A percentile compares a stretch with the other conserved stretches of the same genome.
These are phyloP conservation scores for Sminthurinus aureus DNA, from an alignment of 2,888 invertebrate genomes.

Conservation along the genomic window DNA sequence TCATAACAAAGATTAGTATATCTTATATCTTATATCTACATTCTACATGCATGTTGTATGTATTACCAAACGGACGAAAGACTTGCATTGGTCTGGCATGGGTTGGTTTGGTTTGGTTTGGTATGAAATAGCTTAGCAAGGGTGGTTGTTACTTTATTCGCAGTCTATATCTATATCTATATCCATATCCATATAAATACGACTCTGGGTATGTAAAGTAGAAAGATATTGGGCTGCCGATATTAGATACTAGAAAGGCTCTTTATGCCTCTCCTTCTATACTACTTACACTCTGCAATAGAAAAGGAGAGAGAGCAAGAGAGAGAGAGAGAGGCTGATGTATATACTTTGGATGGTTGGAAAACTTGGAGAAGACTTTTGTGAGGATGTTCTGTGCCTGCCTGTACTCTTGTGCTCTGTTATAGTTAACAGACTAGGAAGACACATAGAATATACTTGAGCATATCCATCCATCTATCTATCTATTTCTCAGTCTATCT, in stretches of 20 bases:
- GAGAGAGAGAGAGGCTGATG: not conserved
- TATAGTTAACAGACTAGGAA: not conserved
- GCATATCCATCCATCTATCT: too few species aligned
- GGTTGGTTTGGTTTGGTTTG: too few species aligned
- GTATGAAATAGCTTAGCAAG: too few species aligned
- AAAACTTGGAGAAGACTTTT: not conserved
- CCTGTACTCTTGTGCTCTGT: not conserved
- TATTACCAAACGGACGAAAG: too few species aligned
- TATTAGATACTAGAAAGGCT: too few species aligned
- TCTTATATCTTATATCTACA: too few species aligned
- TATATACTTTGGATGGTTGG: not conserved
- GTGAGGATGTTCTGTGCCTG: not conserved
- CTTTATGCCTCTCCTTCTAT: not conserved
- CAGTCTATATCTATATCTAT: not conserved
- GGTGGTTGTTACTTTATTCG: too few species aligned
- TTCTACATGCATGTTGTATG: too few species aligned
- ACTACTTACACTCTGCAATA: not conserved
- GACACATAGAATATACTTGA: too few species aligned
- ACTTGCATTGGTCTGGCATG: too few species aligned
- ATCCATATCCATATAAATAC: not conserved
- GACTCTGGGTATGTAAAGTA: not conserved
- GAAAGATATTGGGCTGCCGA: not conserved
- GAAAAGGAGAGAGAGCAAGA: not conserved
- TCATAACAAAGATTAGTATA: too few species aligned
- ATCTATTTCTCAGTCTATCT: too few species aligned